Base-by-base conservation (phyloP, 2,888 invertebrate genomes). In the Ichneumon xanthorius region DNA sequence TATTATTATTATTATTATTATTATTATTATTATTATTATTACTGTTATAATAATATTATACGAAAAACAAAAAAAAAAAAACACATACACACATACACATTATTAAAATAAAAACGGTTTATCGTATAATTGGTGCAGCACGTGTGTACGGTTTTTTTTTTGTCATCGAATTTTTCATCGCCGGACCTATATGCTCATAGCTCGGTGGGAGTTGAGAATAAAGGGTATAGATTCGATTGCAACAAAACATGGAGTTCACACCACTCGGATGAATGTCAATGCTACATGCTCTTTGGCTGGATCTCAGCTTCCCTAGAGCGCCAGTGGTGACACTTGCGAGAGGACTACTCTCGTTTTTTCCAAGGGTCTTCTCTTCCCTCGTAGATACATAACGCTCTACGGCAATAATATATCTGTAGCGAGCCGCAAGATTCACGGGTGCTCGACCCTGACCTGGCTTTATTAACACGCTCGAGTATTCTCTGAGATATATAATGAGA, bases 91-190 rank as follows among this genome's bases (percentile, higher is more conserved):
- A 87, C 87, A 90, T 89, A 90, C 89, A 89, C 88, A 89, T 92
- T 90, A 92, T 91, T 91, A 89, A 92, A 92, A 92, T 92, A 91
- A 92, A 48, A 92, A 89, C 89, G 89, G 88, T 91, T 92, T 91
- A 91, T 92, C 84, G 86, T 88, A 87, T 82, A 84, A 85, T 68
- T 73, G 68, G 72, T 77, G 80, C 68, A 78, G 55, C 68, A 30
- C 67, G 75, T 72, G 68, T 72, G 30, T 30, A 68, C 65, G n/a
- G 55, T 53, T 40, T 80, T 67, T 67, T 80, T 19, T 61, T 80
- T 40, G 30, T 50, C 30, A n/a, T 53, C 26, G 70, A 67, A 58
- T 53, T 73, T 7, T 6, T n/a, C 16, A 33, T 63, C 6, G 33
- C 16, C 16, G 30, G 30, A 63, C 16, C 5, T 63, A 7, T 37